phyloP scores from a whole-genome alignment of 2,113 vertebrate genomes.

The Poecile atricapillus region DNA sequence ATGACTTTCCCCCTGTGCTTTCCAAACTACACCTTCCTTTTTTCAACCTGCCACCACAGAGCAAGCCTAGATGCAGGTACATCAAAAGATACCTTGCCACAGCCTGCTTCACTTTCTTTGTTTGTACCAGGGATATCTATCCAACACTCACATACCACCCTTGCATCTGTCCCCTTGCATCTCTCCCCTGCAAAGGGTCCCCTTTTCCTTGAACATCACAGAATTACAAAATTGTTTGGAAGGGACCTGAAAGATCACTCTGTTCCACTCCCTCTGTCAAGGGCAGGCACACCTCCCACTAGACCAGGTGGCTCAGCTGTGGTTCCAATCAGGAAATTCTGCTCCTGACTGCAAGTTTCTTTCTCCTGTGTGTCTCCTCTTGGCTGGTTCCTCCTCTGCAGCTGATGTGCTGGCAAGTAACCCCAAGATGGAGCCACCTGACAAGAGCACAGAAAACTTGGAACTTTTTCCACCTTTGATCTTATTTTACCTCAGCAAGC shows the following conservation, averaged over 20 bases:
- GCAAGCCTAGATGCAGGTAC: not conserved
- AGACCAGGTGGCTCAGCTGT: not conserved
- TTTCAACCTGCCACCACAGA: not conserved
- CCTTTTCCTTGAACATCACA: not conserved
- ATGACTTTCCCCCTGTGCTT: not conserved
- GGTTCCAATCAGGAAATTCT: not conserved
- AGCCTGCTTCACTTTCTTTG: not conserved
- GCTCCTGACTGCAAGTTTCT: not conserved
- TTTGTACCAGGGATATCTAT: not conserved
- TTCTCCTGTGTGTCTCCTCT: not conserved
- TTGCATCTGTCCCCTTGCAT: not conserved
- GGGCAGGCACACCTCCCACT: not conserved
- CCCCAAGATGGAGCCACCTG: conserved; percentile 19
- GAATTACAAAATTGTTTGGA: not conserved
- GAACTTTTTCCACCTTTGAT: conserved; percentile 12
- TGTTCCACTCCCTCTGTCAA: not conserved
- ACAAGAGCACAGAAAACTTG: not conserved
- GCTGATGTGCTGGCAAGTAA: not conserved
- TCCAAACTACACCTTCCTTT: not conserved
- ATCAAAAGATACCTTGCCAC: not conserved
- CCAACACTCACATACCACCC: fast-evolving
- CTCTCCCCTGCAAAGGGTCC: not conserved
- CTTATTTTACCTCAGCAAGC: conserved; percentile 10
- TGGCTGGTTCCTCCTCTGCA: not conserved
- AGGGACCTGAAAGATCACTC: not conserved